Evolutionary conservation across 1,140 invertebrate genomes (phyloP).

Genomic region (Diabrotica undecimpunctata): DNA sequence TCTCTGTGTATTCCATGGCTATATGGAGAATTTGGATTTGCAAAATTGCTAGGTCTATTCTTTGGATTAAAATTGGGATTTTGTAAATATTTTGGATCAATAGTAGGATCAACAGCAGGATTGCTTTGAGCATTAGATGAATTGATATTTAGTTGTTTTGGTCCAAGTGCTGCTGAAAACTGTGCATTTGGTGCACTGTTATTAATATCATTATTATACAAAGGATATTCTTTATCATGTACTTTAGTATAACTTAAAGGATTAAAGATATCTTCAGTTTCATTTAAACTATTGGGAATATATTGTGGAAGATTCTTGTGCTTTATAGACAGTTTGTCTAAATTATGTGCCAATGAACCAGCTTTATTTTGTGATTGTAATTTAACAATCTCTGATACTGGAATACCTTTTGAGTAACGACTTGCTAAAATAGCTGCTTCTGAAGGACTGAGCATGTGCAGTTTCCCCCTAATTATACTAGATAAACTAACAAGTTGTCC

Average conservation of each 20-base stretch:
- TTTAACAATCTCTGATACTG: slow-evolving; percentile 33
- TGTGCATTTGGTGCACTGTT: background rate
- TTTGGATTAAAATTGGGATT: slow-evolving; percentile 25
- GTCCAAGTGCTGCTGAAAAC: slow-evolving; percentile 1
- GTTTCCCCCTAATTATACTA: slow-evolving; percentile 29
- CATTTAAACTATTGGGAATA: background rate
- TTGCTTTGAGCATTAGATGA: background rate
- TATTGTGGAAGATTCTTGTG: slow-evolving; percentile 2
- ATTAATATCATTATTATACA: slow-evolving; percentile 11
- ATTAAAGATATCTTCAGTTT: slow-evolving; percentile 4
- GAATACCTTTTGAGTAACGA: slow-evolving; percentile 29
- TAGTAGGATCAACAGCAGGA: slow-evolving; percentile 5
- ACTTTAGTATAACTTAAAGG: slow-evolving; percentile 5
- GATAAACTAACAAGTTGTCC: slow-evolving; percentile 39
- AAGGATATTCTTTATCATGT: slow-evolving; percentile 4
- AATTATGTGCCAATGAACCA: slow-evolving; percentile 3
- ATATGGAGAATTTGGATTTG: slow-evolving; percentile 7
- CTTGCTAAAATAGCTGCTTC: slow-evolving; percentile 30
- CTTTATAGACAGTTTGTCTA: slow-evolving; percentile 20
- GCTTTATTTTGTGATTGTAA: slow-evolving; percentile 21
- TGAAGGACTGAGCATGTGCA: slow-evolving; percentile 29
- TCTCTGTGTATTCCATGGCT: background rate
- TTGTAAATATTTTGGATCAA: slow-evolving; percentile 25
- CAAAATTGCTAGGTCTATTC: slow-evolving; percentile 27
- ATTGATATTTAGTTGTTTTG: background rate